Evolutionary conservation across 2,113 vertebrate species (phyloP), one percentile per base, ranked within the genome.

Genomic region (Salvelinus alpinus): DNA sequence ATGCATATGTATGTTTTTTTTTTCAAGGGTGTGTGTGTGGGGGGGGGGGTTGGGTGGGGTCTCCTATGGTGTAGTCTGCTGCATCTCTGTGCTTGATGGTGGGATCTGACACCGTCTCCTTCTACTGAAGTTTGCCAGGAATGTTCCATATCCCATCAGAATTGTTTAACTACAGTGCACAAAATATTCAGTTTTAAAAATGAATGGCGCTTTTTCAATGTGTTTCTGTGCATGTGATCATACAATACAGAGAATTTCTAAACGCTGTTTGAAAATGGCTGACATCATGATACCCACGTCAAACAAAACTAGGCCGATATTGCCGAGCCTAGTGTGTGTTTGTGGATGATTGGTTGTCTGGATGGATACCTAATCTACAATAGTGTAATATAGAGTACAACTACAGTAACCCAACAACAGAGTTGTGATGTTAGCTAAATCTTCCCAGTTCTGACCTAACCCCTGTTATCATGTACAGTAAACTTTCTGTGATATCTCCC

Each of bases 31-130:
- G 64, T 27, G 51, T 22, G 44, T 48, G 24, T 14, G 18, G 29
- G 27, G 20, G 54, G 20, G 0, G n/a, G 64, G 74, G 66, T 51
- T 68, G 72, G 72, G 74, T 74, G 79, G 69, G 71, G 66, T 76
- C 73, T 69, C 78, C 71, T 25, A 8, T 77, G 81, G 74, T 77
- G 62, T 24, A 80, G 84, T 83, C 71, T 83, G 83, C 80, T 82
- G 34, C 85, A 76, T 86, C 75, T 77, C 74, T 8, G 79, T 68
- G 78, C 79, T 80, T 84, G 80, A 87, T 86, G 81, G 84, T 83
- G 18, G 75, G 80, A 87, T 86, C 82, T 86, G 84, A 87, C 85
- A 81, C 78, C 1, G 7, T 22, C 60, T 64, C 7, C 16, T 25
- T 25, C 20, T 11, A 64, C 60, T 24, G 60, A 22, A 12, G 20